Base-by-base conservation (phyloP, 2,888 invertebrate genomes). In the Epistrophe eligans region DNA sequence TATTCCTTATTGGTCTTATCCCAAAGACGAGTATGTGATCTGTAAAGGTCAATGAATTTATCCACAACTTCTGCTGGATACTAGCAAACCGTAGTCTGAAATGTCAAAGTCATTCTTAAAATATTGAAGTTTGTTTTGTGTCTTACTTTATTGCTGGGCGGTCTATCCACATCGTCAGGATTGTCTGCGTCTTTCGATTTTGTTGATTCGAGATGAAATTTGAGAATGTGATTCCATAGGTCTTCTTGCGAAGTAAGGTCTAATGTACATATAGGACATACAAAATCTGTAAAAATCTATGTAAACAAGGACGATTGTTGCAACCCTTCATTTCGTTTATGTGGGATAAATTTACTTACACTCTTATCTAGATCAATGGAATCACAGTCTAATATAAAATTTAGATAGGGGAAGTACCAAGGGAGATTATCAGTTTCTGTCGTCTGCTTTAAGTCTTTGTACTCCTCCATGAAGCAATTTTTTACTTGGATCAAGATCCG, bases 1-100 rank as follows among this genome's bases (percentile, higher is more conserved):
- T 85, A 85, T 60, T 85, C 84, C 19, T 81, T 81, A 43, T 77
- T 80, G 24, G 9, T 77, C 38, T 81, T 85, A 35, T 85, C 77
- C 84, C 84, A 85, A n/a, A 85, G 50, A 8, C 81, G 32, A 2
- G 67, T 62, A 15, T 85, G 81, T 32, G 70, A 73, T 64, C 57
- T 73, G 24, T 81, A 85, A 17, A 77, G 48, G 57, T 85, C 77
- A 15, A 81, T 77, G 57, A 85, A 85, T 40, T 85, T 85, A 24
- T 85, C 77, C 45, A 85, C 8, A 50, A 81, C 57, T 58, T 77
- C 60, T 45, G 15, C 60, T 15, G 84, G 84, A 64, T 77, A 85
- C 7, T 62, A 17, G 17, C 45, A 48, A 28, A 15, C 38, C 19
- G 48, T 40, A 5, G 24, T 55, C 84, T 85, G 55, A 72, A 81